phyloP scores from a whole-genome alignment of 2,888 invertebrate genomes.

The Schizaphis graminum region DNA sequence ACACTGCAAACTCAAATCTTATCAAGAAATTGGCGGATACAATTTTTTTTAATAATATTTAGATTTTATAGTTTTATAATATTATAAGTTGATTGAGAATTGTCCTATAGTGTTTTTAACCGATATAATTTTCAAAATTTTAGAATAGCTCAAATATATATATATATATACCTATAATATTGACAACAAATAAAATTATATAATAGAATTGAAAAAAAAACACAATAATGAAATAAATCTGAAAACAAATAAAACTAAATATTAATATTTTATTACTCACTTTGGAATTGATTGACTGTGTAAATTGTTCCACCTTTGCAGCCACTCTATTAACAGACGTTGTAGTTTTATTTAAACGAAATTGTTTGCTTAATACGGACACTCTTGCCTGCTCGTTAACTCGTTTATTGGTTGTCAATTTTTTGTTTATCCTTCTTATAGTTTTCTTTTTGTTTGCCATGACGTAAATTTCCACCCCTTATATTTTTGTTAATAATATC shows the following conservation, averaged over 20 bases:
- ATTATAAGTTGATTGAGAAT: too few relatives aligned
- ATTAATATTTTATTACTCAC: background rate
- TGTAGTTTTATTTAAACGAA: background rate
- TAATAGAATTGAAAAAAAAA: background rate
- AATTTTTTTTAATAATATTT: too few relatives aligned
- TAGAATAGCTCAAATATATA: too few relatives aligned
- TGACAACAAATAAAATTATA: background rate
- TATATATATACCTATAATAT: too few relatives aligned
- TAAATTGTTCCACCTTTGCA: background rate
- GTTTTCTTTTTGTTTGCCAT: background rate
- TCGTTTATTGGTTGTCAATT: background rate
- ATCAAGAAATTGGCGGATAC: too few relatives aligned
- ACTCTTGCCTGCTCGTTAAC: background rate
- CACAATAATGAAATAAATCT: background rate
- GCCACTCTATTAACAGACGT: background rate
- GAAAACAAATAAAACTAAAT: background rate
- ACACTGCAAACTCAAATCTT: background rate
- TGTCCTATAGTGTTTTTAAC: too few relatives aligned
- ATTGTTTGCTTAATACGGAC: background rate
- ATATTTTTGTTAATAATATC: background rate
- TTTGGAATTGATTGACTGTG: background rate
- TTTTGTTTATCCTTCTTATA: background rate
- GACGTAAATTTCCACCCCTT: background rate
- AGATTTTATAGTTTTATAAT: too few relatives aligned
- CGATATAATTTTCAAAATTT: too few relatives aligned